Evolutionary conservation across 1,140 invertebrate species (phyloP).

Genomic region (Olivierus martensii): DNA sequence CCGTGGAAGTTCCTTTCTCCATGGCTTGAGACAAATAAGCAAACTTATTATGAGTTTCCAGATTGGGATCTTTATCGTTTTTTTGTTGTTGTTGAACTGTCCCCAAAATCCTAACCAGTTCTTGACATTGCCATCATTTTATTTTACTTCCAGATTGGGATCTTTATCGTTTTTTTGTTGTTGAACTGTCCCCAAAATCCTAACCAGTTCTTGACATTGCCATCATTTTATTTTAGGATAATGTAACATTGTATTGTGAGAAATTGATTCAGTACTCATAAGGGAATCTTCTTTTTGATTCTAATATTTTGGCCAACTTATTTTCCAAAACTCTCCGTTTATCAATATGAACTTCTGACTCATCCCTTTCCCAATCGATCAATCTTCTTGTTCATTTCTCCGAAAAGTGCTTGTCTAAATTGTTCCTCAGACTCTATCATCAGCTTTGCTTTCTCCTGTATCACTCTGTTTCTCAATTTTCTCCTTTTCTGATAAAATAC

Average conservation of each 20-base stretch:
- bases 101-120: slow-evolving; percentile 5
- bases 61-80: neutral
- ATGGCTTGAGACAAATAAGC: slow-evolving; percentile 2
- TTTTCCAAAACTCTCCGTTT: neutral
- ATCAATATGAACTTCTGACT: neutral
- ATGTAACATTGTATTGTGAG: neutral
- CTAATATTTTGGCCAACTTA: neutral
- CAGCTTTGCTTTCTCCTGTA: slow-evolving; percentile 1
- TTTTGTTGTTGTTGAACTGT: slow-evolving; percentile 8
- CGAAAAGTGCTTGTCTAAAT: neutral
- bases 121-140: slow-evolving; percentile 1
- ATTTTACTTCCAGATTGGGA: no score
- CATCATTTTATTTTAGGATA: slow-evolving; percentile 2
- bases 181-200: no score
- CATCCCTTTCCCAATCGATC: neutral
- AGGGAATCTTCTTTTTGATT: neutral
- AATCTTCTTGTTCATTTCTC: neutral
- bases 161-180: no score
- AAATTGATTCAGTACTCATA: neutral
- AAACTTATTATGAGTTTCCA: slow-evolving; percentile 4
- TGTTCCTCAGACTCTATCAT: neutral
- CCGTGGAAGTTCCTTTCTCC: neutral
- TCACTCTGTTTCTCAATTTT: neutral
- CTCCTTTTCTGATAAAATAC: neutral
- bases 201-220: no score